Base-by-base conservation (phyloP, 2,113 vertebrate genomes). In the Probosciger aterrimus region DNA sequence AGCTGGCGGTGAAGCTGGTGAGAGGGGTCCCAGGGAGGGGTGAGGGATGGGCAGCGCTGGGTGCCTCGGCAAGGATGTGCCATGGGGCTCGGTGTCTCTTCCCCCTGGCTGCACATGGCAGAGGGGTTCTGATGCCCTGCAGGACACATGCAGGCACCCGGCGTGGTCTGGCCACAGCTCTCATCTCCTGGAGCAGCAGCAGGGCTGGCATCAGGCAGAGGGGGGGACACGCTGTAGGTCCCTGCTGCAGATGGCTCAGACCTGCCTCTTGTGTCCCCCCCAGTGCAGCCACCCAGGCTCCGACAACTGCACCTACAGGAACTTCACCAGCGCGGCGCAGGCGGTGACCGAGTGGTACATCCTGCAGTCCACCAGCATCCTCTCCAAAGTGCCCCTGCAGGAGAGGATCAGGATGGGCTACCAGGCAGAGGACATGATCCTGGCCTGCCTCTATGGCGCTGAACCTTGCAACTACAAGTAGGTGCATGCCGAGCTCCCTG, bases 391-490 rank as follows among this genome's bases (percentile, higher is more conserved):
- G 59, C 95, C 97, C 0, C 50, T 57, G 33, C 41, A 86, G 1
- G 93, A 98, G 10, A 97, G 97, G 52, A 94, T 96, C 41, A 37
- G 90, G 60, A 98, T 98, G 98, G 97, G 98, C 62, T 98, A 98
- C 96, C 92, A 96, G 4, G 97, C 95, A 1, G 95, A 98, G 55
- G 97, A 95, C 77, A 97, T 98, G 94, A 98, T 98, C 94, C 97
- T 98, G 70, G 97, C 98, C 0, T 98, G 98, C 92, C 96, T 98
- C 68, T 98, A 98, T 0, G 98, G 98, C 24, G 97, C 97, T 0
- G 98, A 98, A 5, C 97, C 98, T 79, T 98, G 98, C 96, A 98
- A 96, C 73, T 87, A 98, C 97, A 98, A 98, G 98, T 98, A 95
- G 46, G 97, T 74, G 70, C 50, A 52, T 4, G 0, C 68, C 0